phyloP scores from a whole-genome alignment of 2,888 invertebrate genomes.

The Hirtodrosophila cameraria region DNA sequence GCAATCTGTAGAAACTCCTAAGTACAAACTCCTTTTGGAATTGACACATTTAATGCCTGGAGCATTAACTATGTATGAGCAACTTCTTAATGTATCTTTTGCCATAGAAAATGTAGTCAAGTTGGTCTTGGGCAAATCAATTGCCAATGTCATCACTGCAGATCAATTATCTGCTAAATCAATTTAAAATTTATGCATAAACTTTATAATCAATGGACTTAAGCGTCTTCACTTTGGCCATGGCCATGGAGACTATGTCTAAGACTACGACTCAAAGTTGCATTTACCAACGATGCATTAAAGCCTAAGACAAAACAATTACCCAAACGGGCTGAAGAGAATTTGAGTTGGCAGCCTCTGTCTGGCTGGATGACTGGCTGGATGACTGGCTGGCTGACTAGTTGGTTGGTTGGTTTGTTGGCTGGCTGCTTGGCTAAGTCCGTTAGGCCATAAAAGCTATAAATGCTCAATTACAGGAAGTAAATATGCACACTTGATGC shows the following conservation, averaged over 20 bases:
- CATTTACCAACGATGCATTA: slow-evolving; percentile 49
- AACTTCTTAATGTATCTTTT: slow-evolving; percentile 24
- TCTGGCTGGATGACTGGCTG: background rate
- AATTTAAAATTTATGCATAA: slow-evolving; percentile 78
- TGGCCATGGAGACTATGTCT: slow-evolving; percentile 15
- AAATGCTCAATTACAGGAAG: slow-evolving; percentile 81
- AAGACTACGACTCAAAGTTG: slow-evolving; percentile 20
- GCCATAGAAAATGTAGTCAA: slow-evolving; percentile 14
- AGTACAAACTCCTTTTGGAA: slow-evolving; percentile 21
- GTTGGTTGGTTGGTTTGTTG: slow-evolving; percentile 2
- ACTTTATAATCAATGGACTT: slow-evolving; percentile 76
- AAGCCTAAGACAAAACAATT: slow-evolving; percentile 74
- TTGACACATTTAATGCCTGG: slow-evolving; percentile 51
- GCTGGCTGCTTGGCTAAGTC: slow-evolving; percentile 59
- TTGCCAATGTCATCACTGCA: slow-evolving; percentile 56
- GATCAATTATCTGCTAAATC: slow-evolving; percentile 78
- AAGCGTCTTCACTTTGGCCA: slow-evolving; percentile 32
- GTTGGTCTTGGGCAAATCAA: slow-evolving; percentile 25
- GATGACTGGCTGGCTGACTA: background rate
- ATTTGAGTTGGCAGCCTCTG: slow-evolving; percentile 5
- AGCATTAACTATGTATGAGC: slow-evolving; percentile 59
- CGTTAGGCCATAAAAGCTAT: slow-evolving; percentile 81
- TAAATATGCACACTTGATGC: slow-evolving; percentile 81
- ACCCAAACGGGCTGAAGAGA: slow-evolving; percentile 41
- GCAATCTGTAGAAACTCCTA: background rate